These are phyloP conservation scores for Hedya salicella DNA, from an alignment of 2,888 invertebrate genomes.

Conservation along the genomic window DNA sequence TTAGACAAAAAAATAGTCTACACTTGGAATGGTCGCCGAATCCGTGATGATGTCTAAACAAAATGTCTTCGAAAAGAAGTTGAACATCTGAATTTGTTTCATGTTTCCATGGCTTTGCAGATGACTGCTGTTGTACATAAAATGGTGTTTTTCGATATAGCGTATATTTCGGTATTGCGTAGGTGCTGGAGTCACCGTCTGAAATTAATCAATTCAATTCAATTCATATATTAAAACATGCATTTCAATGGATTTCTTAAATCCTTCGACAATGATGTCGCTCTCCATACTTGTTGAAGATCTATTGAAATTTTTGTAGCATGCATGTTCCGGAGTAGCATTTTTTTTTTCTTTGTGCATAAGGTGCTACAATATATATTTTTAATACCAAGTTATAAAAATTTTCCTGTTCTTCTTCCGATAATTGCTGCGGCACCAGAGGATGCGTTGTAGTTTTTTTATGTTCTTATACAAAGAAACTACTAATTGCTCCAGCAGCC, in stretches of 20 bases:
- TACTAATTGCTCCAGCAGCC: conserved; percentile 1
- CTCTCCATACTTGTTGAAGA: conserved; percentile 33
- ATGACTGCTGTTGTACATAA: conserved; percentile 3
- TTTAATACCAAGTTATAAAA: conserved; percentile 1
- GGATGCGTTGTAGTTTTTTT: conserved; percentile 5
- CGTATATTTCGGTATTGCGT: too few species aligned
- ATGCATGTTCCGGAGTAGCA: conserved; percentile 12
- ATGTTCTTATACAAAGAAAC: too few species aligned
- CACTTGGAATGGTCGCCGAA: conserved; percentile 10
- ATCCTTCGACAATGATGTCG: conserved; percentile 23
- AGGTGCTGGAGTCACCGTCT: conserved; percentile 33
- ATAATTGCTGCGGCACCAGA: conserved; percentile 9
- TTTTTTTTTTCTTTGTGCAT: not conserved
- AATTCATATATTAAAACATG: conserved; percentile 25
- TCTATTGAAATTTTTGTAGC: conserved; percentile 33
- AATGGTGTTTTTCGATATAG: not conserved
- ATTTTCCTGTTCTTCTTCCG: conserved; percentile 2
- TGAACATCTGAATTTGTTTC: conserved; percentile 10
- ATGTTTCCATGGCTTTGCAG: conserved; percentile 14
- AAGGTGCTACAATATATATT: conserved; percentile 8
- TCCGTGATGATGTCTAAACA: conserved; percentile 3
- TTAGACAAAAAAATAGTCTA: not conserved
- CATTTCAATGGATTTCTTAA: conserved; percentile 32
- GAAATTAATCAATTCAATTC: conserved; percentile 22
- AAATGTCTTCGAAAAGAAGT: conserved; percentile 7